phyloP scores from a whole-genome alignment of 2,113 vertebrate species.

The Turnix velox region DNA sequence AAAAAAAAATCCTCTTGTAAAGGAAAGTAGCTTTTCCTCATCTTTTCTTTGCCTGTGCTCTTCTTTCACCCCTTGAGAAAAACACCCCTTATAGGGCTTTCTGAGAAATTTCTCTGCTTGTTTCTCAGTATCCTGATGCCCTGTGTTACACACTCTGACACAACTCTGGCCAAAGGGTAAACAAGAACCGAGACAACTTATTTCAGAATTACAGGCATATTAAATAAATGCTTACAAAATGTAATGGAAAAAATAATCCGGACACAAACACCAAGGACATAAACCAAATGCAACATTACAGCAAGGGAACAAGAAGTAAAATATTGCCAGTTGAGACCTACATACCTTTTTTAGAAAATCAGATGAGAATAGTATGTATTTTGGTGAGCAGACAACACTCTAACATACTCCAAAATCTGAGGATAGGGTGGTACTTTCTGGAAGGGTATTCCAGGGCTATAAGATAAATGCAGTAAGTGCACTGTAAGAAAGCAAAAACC shows the following conservation, averaged over 20 bases:
- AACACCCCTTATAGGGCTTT: background rate
- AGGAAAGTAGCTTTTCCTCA: background rate
- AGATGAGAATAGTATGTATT: background rate
- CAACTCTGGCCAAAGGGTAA: background rate
- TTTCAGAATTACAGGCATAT: background rate
- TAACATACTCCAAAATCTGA: background rate
- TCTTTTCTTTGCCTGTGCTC: background rate
- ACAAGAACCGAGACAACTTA: background rate
- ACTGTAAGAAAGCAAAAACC: background rate
- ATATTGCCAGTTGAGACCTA: background rate
- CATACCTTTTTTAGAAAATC: background rate
- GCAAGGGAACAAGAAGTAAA: background rate
- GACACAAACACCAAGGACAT: background rate
- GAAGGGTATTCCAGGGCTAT: background rate
- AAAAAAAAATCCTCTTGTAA: background rate
- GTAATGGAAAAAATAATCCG: background rate
- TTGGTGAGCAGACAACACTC: background rate
- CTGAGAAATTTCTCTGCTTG: background rate
- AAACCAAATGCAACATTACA: background rate
- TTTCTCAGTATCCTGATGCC: background rate
- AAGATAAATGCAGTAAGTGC: background rate
- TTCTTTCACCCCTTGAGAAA: background rate
- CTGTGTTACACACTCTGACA: background rate
- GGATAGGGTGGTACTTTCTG: background rate
- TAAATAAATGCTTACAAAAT: background rate